Conservation (phyloP, 2,888 invertebrate species). For the Cryptophagus acutangulus region DNA sequence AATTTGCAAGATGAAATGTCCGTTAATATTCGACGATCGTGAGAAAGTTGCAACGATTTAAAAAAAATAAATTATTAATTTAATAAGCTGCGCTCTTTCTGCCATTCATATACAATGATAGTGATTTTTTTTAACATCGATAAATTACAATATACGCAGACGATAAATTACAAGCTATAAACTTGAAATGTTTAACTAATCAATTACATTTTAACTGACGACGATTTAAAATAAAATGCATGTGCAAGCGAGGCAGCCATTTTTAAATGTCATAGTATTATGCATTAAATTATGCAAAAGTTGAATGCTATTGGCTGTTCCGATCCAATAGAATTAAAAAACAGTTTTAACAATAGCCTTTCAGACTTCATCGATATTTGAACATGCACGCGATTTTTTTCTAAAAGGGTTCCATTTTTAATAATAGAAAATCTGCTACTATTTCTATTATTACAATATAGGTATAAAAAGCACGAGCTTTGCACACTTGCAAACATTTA, state of each 20-base stretch:
- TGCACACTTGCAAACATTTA: constrained; percentile 41
- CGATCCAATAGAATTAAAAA: constrained; percentile 29
- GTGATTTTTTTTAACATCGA: too few relatives aligned
- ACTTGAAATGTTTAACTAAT: too few relatives aligned
- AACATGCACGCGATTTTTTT: constrained; percentile 41
- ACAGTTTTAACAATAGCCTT: constrained; percentile 28
- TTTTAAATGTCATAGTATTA: constrained; percentile 24
- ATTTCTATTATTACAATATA: constrained; percentile 14
- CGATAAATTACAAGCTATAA: too few relatives aligned
- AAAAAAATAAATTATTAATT: too few relatives aligned
- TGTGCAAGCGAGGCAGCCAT: constrained; percentile 10
- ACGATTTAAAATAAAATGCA: too few relatives aligned
- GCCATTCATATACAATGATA: too few relatives aligned
- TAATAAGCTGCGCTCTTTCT: too few relatives aligned
- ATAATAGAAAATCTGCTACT: constrained; percentile 37
- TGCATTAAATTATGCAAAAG: constrained; percentile 33
- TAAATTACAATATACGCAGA: too few relatives aligned
- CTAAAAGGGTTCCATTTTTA: constrained; percentile 30
- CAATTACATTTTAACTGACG: too few relatives aligned
- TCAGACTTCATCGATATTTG: constrained; percentile 27
- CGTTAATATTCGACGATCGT: too few relatives aligned
- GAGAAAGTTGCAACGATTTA: too few relatives aligned
- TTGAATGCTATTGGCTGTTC: constrained; percentile 25
- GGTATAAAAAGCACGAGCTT: constrained; percentile 33
- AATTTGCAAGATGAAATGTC: too few relatives aligned